Evolutionary conservation across 1,140 invertebrate genomes (phyloP).

Genomic region (Penaeus indicus): DNA sequence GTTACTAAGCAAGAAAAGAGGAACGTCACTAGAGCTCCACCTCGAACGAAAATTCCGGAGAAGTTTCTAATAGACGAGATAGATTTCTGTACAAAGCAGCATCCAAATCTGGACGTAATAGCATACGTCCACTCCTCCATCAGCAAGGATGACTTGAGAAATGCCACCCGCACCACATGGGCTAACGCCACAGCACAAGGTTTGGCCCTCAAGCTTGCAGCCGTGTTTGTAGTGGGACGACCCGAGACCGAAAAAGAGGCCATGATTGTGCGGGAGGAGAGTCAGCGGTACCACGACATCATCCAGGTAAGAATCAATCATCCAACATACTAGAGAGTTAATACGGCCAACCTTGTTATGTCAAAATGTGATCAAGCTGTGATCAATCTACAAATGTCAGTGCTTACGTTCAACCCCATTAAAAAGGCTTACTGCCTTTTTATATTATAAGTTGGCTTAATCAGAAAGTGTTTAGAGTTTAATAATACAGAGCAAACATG

Average conservation of each 20-base stretch:
- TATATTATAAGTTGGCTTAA: too few relatives aligned
- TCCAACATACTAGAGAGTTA: not conserved
- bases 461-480: too few relatives aligned
- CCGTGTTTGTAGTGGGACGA: slow-evolving; percentile 40
- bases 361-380: too few relatives aligned
- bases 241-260: slow-evolving; percentile 9
- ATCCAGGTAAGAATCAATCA: slow-evolving; percentile 9
- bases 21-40: too few relatives aligned
- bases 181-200: slow-evolving; percentile 34
- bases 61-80: slow-evolving; percentile 47
- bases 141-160: not conserved
- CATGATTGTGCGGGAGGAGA: slow-evolving; percentile 18
- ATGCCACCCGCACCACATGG: slow-evolving; percentile 20
- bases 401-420: too few relatives aligned
- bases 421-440: too few relatives aligned
- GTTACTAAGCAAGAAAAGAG: too few relatives aligned
- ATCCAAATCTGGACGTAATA: slow-evolving; percentile 27
- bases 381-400: too few relatives aligned
- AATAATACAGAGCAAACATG: too few relatives aligned
- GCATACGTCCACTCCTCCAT: slow-evolving; percentile 44
- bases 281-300: slow-evolving; percentile 44
- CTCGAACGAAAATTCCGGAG: not conserved
- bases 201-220: slow-evolving; percentile 28
- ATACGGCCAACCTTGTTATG: too few relatives aligned
- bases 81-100: slow-evolving; percentile 23